Conservation (phyloP, 1,140 invertebrate genomes). For the Antheraea mylitta region DNA sequence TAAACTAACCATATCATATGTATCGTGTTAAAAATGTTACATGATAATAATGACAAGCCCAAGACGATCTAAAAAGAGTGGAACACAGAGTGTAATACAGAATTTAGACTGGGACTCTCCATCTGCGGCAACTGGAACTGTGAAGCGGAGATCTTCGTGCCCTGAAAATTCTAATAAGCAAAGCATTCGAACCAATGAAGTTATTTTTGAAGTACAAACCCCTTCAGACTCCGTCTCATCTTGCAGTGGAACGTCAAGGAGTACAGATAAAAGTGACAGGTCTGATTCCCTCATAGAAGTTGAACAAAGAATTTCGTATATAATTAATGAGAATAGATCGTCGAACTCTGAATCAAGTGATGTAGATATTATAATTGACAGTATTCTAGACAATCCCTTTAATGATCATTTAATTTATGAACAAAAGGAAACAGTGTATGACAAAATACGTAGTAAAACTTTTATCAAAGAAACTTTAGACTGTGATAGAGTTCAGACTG, state of each 20-base stretch:
- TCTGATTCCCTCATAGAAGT: conserved; percentile 63
- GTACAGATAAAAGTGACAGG: conserved; percentile 53
- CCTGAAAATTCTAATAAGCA: conserved; percentile 52
- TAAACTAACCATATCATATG: not conserved
- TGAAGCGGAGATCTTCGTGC: conserved; percentile 80
- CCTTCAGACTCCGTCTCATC: conserved; percentile 49
- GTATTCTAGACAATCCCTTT: conserved; percentile 49
- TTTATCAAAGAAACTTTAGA: conserved; percentile 45
- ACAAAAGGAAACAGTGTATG: conserved; percentile 38
- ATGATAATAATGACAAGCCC: conserved; percentile 72
- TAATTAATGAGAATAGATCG: conserved; percentile 70
- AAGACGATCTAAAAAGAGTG: conserved; percentile 68
- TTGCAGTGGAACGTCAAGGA: conserved; percentile 55
- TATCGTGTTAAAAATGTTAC: conserved; percentile 47
- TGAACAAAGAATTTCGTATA: conserved; percentile 71
- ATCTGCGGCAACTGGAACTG: conserved; percentile 83
- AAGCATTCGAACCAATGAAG: conserved; percentile 33
- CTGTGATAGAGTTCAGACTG: conserved; percentile 26
- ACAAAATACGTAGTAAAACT: conserved; percentile 51
- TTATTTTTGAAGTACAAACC: conserved; percentile 57
- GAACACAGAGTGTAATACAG: conserved; percentile 53
- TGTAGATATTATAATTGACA: conserved; percentile 64
- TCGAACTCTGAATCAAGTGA: conserved; percentile 71
- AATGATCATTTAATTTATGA: conserved; percentile 31
- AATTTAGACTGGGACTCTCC: conserved; percentile 84